Evolutionary conservation across 2,113 vertebrate genomes (phyloP), one percentile per base, ranked within the genome.

Genomic region (Eidolon helvum): DNA sequence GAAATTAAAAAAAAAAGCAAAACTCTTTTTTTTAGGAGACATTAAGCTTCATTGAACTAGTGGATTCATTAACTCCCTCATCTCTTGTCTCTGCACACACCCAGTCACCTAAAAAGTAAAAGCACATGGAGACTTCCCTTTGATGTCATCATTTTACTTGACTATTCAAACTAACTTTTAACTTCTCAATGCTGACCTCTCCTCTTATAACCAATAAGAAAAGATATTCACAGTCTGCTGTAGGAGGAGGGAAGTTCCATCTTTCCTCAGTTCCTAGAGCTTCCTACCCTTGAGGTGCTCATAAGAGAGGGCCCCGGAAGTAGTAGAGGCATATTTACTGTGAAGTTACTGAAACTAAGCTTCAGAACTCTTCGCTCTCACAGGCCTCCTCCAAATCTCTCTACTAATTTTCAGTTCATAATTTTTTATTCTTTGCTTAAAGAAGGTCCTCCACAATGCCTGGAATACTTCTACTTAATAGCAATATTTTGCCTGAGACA

Each of bases 331-430:
- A 4, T n/a, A 30, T n/a, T 66, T 22, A 30, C 69, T n/a, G 7
- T 61, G 9, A 89, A 53, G 15, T 78, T 53, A 50, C 3, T 33
- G 4, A 83, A 66, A 21, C 72, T 89, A n/a, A 18, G 43, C 74
- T 68, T 72, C 26, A 53, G 53, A 63, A n/a, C 14, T 0, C 5
- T 93, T 63, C 74, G n/a, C 28, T 10, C 2, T 30, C 10, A 38
- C 18, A 18, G 22, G 26, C 16, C 35, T 89, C n/a, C 80, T 68
- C 28, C 14, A 33, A 30, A 30, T 11, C 18, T 10, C 19, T 80
- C 35, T 75, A 43, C 85, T 83, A n/a, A 21, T 63, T 95, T 82
- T 78, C 35, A 84, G 28, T 30, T 92, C 40, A 19, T 78, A 35
- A 22, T 78, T 55, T 87, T n/a, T 55, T 55, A 30, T 30, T 26